Conservation (phyloP, 2,888 invertebrate species). For the Halictus ligatus region DNA sequence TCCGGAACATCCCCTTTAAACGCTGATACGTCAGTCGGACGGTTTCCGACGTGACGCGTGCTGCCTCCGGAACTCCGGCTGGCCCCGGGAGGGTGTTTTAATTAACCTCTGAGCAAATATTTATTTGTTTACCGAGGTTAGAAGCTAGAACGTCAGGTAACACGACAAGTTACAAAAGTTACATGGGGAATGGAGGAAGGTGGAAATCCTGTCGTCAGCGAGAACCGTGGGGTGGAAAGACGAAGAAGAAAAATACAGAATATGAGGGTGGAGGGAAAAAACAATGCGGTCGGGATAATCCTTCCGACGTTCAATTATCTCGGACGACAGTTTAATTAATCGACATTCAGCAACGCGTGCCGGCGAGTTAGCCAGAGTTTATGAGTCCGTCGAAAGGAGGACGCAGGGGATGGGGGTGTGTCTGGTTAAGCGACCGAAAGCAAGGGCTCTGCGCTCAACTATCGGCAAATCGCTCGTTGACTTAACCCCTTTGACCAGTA, state of each 20-base stretch:
- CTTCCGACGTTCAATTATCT: conserved; percentile 10
- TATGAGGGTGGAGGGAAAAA: neutral
- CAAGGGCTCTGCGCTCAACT: conserved; percentile 19
- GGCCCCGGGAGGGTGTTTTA: conserved; percentile 52
- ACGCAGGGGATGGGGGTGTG: neutral
- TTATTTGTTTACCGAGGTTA: conserved; percentile 61
- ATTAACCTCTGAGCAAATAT: conserved; percentile 64
- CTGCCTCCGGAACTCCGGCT: conserved; percentile 19
- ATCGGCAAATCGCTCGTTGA: conserved; percentile 50
- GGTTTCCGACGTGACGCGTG: conserved; percentile 25
- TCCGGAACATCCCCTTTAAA: conserved; percentile 42
- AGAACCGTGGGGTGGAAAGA: neutral
- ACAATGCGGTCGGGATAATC: neutral
- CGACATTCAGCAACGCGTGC: conserved; percentile 9
- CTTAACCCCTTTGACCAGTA: conserved; percentile 47
- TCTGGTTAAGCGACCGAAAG: neutral
- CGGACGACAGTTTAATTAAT: conserved; percentile 36
- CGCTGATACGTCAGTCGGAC: conserved; percentile 52
- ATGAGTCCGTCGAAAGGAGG: conserved; percentile 23
- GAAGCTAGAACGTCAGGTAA: conserved; percentile 40
- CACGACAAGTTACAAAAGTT: conserved; percentile 45
- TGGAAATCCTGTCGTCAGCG: conserved; percentile 15
- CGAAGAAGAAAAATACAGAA: neutral
- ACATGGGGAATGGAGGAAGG: neutral
- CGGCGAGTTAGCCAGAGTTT: conserved; percentile 20